These are phyloP conservation scores for Drosophila neotestacea DNA, from an alignment of 2,888 invertebrate genomes.

Conservation along the genomic window DNA sequence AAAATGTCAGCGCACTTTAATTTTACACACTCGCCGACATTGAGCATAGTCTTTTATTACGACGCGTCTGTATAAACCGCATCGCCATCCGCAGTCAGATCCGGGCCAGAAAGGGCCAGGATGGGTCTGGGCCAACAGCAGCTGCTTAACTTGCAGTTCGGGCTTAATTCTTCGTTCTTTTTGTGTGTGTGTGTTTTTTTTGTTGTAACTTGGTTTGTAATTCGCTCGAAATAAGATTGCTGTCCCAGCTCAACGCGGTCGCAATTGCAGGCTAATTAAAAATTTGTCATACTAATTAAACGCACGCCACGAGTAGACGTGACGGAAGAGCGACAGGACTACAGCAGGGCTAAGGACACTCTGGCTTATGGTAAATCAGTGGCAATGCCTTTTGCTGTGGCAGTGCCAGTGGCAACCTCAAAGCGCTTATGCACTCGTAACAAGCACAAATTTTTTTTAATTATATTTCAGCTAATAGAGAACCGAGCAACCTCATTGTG, in stretches of 20 bases:
- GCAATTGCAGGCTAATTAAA: slow-evolving; percentile 76
- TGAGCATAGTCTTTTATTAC: slow-evolving; percentile 76
- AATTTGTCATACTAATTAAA: slow-evolving; percentile 81
- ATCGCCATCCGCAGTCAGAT: slow-evolving; percentile 37
- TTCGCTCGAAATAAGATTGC: slow-evolving; percentile 71
- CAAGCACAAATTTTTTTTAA: slow-evolving; percentile 52
- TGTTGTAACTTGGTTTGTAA: slow-evolving; percentile 57
- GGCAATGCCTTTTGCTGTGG: slow-evolving; percentile 9
- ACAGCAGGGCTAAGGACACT: slow-evolving; percentile 24
- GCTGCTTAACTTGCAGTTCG: slow-evolving; percentile 69
- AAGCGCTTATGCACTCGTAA: slow-evolving; percentile 18
- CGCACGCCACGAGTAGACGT: slow-evolving; percentile 54
- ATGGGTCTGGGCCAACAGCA: slow-evolving; percentile 45
- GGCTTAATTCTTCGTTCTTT: slow-evolving; percentile 23
- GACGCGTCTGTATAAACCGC: slow-evolving; percentile 43
- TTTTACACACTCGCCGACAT: slow-evolving; percentile 77
- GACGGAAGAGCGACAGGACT: slow-evolving; percentile 30
- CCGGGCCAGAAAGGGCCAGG: slow-evolving; percentile 15
- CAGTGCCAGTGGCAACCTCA: slow-evolving; percentile 14
- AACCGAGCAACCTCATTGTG: not conserved
- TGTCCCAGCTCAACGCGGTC: slow-evolving; percentile 58
- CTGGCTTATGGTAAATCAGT: slow-evolving; percentile 62
- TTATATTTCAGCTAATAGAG: slow-evolving; percentile 61
- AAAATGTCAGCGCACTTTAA: slow-evolving; percentile 73
- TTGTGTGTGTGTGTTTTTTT: slow-evolving; percentile 6